A percentile compares a stretch with the other conserved stretches of the same genome.
These are phyloP conservation scores for Morinoia aosen DNA, from an alignment of 2,888 invertebrate genomes.

Conservation along the genomic window DNA sequence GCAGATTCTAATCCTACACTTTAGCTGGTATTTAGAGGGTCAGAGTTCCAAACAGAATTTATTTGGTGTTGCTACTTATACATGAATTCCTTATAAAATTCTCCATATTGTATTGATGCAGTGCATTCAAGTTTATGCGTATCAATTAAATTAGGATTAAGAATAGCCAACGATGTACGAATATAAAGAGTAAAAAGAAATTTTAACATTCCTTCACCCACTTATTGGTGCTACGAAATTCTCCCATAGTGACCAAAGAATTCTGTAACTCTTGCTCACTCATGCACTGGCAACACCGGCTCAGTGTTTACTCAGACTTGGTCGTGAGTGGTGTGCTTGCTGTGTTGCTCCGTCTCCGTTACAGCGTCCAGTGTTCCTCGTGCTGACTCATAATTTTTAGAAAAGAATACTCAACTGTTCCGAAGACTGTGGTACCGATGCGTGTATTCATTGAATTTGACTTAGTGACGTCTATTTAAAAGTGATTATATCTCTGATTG, in stretches of 20 bases:
- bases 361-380: constrained; percentile 27
- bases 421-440: too few relatives aligned
- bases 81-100: not conserved
- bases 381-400: not conserved
- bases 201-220: not conserved
- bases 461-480: too few relatives aligned
- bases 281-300: not conserved
- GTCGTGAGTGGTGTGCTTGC: constrained; percentile 39
- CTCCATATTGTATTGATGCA: not conserved
- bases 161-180: not conserved
- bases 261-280: not conserved
- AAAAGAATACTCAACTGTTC: too few relatives aligned
- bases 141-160: not conserved
- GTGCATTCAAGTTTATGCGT: not conserved
- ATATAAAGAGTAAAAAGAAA: not conserved
- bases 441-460: too few relatives aligned
- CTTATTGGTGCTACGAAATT: not conserved
- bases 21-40: not conserved
- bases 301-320: constrained; percentile 27
- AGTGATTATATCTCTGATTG: too few relatives aligned
- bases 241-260: not conserved
- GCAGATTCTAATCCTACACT: not conserved
- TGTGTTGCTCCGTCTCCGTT: not conserved
- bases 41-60: not conserved
- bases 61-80: not conserved